Evolutionary conservation across 2,113 vertebrate genomes (phyloP).

Genomic region (Myrmecobius fasciatus): DNA sequence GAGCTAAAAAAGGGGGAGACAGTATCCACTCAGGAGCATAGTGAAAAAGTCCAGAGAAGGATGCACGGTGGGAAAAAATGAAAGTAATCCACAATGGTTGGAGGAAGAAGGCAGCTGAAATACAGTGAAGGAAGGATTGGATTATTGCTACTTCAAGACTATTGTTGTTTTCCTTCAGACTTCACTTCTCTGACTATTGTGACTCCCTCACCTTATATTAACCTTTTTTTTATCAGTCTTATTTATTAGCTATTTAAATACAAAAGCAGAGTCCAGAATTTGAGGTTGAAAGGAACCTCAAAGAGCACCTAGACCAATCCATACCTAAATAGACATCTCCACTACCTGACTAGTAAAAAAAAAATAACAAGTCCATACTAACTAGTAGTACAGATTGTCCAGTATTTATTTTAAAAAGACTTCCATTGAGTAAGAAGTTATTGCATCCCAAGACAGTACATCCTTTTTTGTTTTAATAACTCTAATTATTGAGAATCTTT

Average conservation of each 20-base stretch:
- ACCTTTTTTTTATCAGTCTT: conserved; percentile 11
- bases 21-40: neutral
- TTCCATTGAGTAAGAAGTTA: neutral
- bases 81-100: neutral
- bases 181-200: neutral
- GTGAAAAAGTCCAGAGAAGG: neutral
- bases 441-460: neutral
- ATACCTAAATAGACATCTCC: neutral
- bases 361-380: too few species aligned
- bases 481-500: neutral
- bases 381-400: neutral
- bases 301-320: neutral
- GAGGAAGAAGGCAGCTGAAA: neutral
- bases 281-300: neutral
- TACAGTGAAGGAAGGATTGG: neutral
- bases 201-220: neutral
- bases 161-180: conserved; percentile 28
- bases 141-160: conserved; percentile 27
- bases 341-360: neutral
- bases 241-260: conserved; percentile 14
- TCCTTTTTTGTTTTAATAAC: neutral
- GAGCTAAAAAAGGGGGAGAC: neutral
- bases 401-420: neutral
- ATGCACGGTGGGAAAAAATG: neutral
- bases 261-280: neutral